Evolutionary conservation across 1,140 invertebrate species (phyloP), one percentile per base, ranked within the genome.

Genomic region (Orchestia grillus): DNA sequence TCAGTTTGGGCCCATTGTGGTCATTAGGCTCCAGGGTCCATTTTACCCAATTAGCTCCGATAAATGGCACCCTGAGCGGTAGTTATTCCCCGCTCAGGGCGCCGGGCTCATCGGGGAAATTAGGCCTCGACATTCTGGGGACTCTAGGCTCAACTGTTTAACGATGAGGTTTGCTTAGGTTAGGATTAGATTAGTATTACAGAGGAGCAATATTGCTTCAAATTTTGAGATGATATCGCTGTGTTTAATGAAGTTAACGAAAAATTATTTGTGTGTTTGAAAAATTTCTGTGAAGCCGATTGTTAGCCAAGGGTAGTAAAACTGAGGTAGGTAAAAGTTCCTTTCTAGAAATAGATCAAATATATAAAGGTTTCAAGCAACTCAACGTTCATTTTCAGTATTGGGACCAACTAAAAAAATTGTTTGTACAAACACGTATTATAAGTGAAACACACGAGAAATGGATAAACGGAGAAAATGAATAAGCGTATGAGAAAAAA

Each of bases 21-120:
- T 77, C 62, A 77, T 77, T 77, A 77, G 62, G 62, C 62, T 77
- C 62, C 62, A 77, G 62, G 62, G 62, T 77, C 62, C 62, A 77
- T 77, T 77, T 77, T 77, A 77, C 62, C 62, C 62, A 77, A 77
- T 77, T 77, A 77, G 62, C 62, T 77, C 62, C 62, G 62, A 77
- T 77, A 77, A 77, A 77, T 77, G 62, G 62, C 62, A 77, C 62
- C 62, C 62, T 77, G 62, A 77, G 62, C 62, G 62, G 11, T 77
- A 77, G 62, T 77, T 77, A 77, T 77, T 77, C 62, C 62, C 62
- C 62, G 28, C 28, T 3, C 62, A 77, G 62, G 62, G 62, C 62
- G 28, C 62, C 62, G 62, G 11, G 62, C 62, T 28, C 62, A 8
- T 28, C 62, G 28, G 62, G 62, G 62, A 77, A 77, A 77, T 77